These are phyloP conservation scores for Drosophila acutilabella DNA, from an alignment of 2,888 invertebrate genomes.

Conservation along the genomic window DNA sequence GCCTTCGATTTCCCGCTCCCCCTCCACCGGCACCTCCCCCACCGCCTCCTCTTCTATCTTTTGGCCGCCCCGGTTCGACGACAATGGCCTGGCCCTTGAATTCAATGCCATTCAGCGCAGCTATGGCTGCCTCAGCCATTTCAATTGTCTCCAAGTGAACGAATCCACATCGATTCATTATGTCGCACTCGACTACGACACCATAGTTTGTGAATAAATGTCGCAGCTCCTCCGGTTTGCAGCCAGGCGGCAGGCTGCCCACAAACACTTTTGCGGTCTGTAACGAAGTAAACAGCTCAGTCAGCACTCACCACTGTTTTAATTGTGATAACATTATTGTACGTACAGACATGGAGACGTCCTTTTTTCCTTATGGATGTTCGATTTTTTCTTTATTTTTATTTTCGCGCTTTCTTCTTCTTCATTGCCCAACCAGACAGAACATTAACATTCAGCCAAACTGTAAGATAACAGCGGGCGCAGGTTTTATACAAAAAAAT, in stretches of 20 bases:
- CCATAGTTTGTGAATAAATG: slow-evolving; percentile 94
- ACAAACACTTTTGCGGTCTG: slow-evolving; percentile 95
- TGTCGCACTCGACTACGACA: slow-evolving; percentile 96
- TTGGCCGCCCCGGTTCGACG: slow-evolving; percentile 93
- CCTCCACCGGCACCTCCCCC: slow-evolving; percentile 84
- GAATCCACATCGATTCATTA: slow-evolving; percentile 97
- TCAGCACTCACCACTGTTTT: not conserved
- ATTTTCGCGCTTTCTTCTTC: slow-evolving; percentile 34
- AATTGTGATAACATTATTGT: not conserved
- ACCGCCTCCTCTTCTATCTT: slow-evolving; percentile 87
- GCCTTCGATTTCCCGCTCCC: slow-evolving; percentile 50
- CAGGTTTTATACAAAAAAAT: not conserved
- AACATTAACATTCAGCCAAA: slow-evolving; percentile 7
- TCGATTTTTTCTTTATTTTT: slow-evolving; percentile 31
- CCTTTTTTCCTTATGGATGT: slow-evolving; percentile 19
- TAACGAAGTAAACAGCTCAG: slow-evolving; percentile 8
- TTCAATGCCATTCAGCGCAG: slow-evolving; percentile 91
- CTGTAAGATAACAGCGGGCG: slow-evolving; percentile 25
- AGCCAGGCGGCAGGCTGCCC: slow-evolving; percentile 94
- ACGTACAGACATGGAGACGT: slow-evolving; percentile 54
- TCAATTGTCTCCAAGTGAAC: slow-evolving; percentile 95
- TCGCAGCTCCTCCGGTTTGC: slow-evolving; percentile 92
- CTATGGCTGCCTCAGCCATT: slow-evolving; percentile 92
- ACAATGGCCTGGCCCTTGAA: slow-evolving; percentile 94
- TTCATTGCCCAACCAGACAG: slow-evolving; percentile 18